These are phyloP conservation scores for Gymnothorax javanicus DNA, from an alignment of 2,797 vertebrate species.

Conservation along the genomic window DNA sequence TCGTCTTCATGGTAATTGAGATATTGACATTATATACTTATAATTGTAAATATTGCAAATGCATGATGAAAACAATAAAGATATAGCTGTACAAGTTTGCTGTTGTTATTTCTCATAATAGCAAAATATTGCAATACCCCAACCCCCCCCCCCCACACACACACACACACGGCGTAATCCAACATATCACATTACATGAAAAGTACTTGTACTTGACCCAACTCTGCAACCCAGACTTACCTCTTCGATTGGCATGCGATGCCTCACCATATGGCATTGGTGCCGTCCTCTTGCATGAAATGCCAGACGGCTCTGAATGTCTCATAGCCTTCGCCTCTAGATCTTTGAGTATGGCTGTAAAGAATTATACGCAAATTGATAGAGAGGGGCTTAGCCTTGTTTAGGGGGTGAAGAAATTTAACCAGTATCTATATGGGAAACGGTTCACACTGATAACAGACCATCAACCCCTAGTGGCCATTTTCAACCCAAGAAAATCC, in stretches of 20 bases:
- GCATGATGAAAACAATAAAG: no score
- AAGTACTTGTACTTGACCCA: no score
- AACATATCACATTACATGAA: no score
- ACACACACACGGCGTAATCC: no score
- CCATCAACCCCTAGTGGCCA: slow-evolving; percentile 11
- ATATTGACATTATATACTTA: no score
- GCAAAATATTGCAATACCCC: no score
- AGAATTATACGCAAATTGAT: not conserved
- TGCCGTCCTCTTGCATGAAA: not conserved
- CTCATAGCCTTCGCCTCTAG: not conserved
- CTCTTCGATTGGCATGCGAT: not conserved
- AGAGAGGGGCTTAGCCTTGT: not conserved
- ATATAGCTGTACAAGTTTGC: no score
- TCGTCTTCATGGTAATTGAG: no score
- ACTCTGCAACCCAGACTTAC: not conserved
- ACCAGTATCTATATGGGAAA: slow-evolving; percentile 14
- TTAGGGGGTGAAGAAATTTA: not conserved
- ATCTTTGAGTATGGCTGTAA: not conserved
- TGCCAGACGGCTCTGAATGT: not conserved
- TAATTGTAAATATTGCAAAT: no score
- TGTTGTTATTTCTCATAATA: no score
- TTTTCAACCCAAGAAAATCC: no score
- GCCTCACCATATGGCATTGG: not conserved
- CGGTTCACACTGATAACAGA: slow-evolving; percentile 16
- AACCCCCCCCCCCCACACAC: no score